Evolutionary conservation across 2,113 vertebrate genomes (phyloP).

Genomic region (Apodemus speciosus): DNA sequence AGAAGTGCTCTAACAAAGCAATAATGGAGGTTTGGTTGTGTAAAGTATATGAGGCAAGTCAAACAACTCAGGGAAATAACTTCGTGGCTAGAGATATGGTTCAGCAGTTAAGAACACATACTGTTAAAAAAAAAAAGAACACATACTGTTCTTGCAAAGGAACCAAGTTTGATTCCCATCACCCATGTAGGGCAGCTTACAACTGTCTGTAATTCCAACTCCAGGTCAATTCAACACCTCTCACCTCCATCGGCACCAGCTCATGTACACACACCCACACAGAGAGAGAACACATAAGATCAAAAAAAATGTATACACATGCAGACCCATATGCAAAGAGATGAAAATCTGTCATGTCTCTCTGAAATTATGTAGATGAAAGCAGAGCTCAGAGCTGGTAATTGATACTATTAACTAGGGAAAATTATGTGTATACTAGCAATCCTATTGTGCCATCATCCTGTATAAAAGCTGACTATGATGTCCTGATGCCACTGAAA

Average conservation of each 20-base stretch:
- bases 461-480: neutral
- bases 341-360: neutral
- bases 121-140: no score
- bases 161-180: neutral
- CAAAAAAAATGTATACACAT: neutral
- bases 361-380: neutral
- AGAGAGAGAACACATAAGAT: neutral
- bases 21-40: neutral
- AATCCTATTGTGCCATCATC: neutral
- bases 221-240: neutral
- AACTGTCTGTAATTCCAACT: neutral
- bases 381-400: neutral
- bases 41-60: neutral
- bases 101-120: neutral
- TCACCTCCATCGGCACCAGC: neutral
- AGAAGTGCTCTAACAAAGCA: slow-evolving; percentile 4
- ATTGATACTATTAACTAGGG: neutral
- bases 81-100: neutral
- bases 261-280: neutral
- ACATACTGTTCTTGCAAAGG: neutral
- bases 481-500: neutral
- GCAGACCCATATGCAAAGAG: neutral
- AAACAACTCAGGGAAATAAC: neutral
- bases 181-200: neutral
- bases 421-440: no score